A percentile compares a stretch with the other conserved stretches of the same genome.
phyloP scores from a whole-genome alignment of 1,140 invertebrate species.

The Nixonia krombeini region DNA sequence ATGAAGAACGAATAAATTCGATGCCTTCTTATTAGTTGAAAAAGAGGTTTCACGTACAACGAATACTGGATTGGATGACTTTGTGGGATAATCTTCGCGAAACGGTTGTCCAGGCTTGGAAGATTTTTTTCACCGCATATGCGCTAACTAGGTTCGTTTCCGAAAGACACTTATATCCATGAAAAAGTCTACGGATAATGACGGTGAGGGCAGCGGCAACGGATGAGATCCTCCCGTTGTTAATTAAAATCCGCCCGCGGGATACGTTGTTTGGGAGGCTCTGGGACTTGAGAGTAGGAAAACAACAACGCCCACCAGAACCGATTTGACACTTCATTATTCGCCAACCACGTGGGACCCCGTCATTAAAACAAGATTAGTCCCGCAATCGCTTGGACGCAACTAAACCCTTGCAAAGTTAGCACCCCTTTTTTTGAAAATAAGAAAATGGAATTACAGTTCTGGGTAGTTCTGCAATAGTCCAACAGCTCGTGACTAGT shows the following conservation, averaged over 20 bases:
- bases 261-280: conserved; percentile 42
- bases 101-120: too few relatives aligned
- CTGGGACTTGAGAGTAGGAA: conserved; percentile 40
- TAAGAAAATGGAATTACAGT: too few relatives aligned
- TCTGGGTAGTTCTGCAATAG: too few relatives aligned
- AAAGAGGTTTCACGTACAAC: too few relatives aligned
- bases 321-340: conserved; percentile 72
- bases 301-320: conserved; percentile 62
- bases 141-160: conserved; percentile 31
- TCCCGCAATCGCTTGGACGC: conserved; percentile 56
- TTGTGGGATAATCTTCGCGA: too few relatives aligned
- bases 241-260: conserved; percentile 63
- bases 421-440: too few relatives aligned
- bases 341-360: conserved; percentile 60
- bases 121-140: neutral
- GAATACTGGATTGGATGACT: too few relatives aligned
- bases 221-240: conserved; percentile 54
- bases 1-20: too few relatives aligned
- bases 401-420: too few relatives aligned
- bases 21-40: too few relatives aligned
- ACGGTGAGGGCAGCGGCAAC: conserved; percentile 51
- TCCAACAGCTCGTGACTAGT: too few relatives aligned
- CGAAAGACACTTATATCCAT: conserved; percentile 32
- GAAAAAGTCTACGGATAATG: conserved; percentile 40
- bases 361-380: conserved; percentile 71